These are phyloP conservation scores for Tetragonula carbonaria DNA, from an alignment of 2,888 invertebrate species.

Conservation along the genomic window DNA sequence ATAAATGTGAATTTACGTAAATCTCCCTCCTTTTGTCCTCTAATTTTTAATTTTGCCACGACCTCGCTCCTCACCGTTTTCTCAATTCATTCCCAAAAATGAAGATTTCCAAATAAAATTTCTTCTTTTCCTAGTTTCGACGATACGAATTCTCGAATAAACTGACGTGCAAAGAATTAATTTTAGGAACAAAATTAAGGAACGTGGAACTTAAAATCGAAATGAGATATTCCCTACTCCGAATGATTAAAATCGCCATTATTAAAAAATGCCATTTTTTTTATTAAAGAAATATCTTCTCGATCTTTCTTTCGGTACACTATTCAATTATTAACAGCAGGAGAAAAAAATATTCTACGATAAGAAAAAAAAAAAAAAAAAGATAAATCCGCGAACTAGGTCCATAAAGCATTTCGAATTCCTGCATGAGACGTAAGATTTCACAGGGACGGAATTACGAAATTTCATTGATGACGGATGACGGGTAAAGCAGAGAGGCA, in stretches of 20 bases:
- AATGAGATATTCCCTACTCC: no score
- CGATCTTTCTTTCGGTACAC: not conserved
- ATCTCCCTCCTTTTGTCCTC: no score
- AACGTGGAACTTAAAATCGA: no score
- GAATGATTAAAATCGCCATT: not conserved
- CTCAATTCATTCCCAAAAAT: not conserved
- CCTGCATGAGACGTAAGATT: not conserved
- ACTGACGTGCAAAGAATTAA: no score
- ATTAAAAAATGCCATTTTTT: not conserved
- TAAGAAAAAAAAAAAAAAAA: no score
- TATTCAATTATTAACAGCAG: not conserved
- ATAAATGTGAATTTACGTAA: not conserved
- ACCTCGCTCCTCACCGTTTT: no score
- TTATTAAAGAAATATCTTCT: not conserved
- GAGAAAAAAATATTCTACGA: not conserved
- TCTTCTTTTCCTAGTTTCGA: not conserved
- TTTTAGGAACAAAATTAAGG: no score
- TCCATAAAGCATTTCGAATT: not conserved
- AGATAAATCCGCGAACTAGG: not conserved
- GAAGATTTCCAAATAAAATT: not conserved
- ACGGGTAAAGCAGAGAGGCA: not conserved
- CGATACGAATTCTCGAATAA: not conserved
- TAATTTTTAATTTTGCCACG: no score
- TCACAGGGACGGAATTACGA: constrained; percentile 4
- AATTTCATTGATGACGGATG: constrained; percentile 34